Conservation (phyloP, 2,888 invertebrate genomes). For the Gryllus longicercus region DNA sequence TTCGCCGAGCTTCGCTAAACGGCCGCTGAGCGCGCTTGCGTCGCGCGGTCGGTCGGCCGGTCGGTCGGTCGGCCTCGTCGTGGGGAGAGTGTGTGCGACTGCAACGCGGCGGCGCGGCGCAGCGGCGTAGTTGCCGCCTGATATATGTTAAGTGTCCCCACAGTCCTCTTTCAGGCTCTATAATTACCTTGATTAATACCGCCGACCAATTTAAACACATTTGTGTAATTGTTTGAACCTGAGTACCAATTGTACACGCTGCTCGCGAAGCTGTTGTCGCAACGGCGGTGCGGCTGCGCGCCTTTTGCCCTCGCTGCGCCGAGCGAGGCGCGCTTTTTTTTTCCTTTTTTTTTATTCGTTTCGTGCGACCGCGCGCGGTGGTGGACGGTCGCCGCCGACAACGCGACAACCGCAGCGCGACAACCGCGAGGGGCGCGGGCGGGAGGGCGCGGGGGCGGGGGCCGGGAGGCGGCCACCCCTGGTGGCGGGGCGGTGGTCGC, state of each 20-base stretch:
- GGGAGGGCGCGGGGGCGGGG: not conserved
- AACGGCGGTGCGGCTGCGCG: not conserved
- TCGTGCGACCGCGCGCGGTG: not conserved
- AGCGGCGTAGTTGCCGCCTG: constrained; percentile 17
- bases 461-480: not conserved
- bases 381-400: not conserved
- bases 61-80: not conserved
- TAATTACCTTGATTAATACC: constrained; percentile 26
- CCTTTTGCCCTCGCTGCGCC: not conserved
- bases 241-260: constrained; percentile 23
- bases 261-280: not conserved
- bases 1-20: constrained; percentile 8
- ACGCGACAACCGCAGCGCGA: not conserved
- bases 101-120: not conserved
- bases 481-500: no score
- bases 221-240: constrained; percentile 27
- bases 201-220: constrained; percentile 24
- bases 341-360: not conserved
- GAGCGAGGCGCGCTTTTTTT: not conserved
- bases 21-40: not conserved
- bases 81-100: not conserved
- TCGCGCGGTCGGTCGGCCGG: not conserved
- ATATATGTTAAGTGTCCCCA: constrained; percentile 17
- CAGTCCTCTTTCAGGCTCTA: constrained; percentile 17
- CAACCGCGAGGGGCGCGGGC: not conserved